Base-by-base conservation (phyloP, 2,797 vertebrate species). In the Enteromius radiatus region DNA sequence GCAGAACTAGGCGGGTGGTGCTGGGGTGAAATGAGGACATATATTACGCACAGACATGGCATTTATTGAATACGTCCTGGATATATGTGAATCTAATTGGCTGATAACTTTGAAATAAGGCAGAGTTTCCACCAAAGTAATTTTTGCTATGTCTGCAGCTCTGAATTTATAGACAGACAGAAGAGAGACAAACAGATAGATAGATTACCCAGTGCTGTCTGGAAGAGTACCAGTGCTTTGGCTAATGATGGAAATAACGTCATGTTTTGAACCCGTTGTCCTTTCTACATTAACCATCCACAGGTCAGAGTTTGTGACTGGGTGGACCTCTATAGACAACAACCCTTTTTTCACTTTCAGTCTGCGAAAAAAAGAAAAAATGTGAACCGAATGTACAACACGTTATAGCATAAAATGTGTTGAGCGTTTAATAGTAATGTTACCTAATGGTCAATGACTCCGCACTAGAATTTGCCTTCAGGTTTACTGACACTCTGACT, bases 321-420 rank as follows among this genome's bases (percentile, higher is more conserved):
- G 89, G 54, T 91, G 88, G n/a, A 89, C 89, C 80, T 91, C 84
- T 84, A 93, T 81, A 0, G 92, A 93, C 65, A 94, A 84, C 78
- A 94, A 87, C 12, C 93, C 91, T 80, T 92, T 95, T 84, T 90
- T 93, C 80, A 94, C 88, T 87, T 91, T 93, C 63, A 94, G 52
- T 85, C 94, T 94, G 80, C 71, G 31, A 1, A 2, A 31, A 4
- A 76, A 64, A 28, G 54, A 23, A 26, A 9, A 78, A 36, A 23
- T 9, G 23, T 75, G 61, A 31, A 76, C 7, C 59, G 10, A 64
- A 63, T 6, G 45, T 11, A 68, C 2, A 31, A 54, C 26, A 9
- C 10, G 76, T 63, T 31, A 31, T 21, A n/a, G 52, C 61, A 26
- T 26, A 41, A 36, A 75, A 26, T 74, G 1, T 76, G 33, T 41